These are phyloP conservation scores for Perizoma flavofasciatum DNA, from an alignment of 2,888 invertebrate genomes.

Conservation along the genomic window DNA sequence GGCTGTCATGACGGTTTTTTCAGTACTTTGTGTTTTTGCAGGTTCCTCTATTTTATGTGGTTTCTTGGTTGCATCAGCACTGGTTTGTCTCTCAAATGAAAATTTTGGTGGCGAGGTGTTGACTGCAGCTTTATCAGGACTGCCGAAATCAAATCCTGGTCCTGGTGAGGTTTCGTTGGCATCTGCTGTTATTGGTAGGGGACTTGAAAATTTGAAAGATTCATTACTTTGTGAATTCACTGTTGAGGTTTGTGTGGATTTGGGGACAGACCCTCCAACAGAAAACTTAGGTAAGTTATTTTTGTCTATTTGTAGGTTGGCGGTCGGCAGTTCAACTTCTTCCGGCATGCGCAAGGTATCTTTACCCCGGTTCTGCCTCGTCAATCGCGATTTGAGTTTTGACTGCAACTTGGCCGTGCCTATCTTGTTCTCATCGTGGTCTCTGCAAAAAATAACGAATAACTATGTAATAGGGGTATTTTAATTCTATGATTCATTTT, in stretches of 20 bases:
- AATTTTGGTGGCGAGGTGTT: constrained; percentile 23
- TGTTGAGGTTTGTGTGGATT: constrained; percentile 5
- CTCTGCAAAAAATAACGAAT: constrained; percentile 46
- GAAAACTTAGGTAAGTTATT: constrained; percentile 65
- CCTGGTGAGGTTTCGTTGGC: constrained; percentile 5
- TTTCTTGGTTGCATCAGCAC: constrained; percentile 23
- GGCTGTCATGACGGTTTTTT: constrained; percentile 9
- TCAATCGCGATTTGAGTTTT: constrained; percentile 60
- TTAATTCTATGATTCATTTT: too few species aligned
- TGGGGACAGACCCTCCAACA: constrained; percentile 39
- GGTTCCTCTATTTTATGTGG: constrained; percentile 17
- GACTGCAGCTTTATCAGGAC: constrained; percentile 55
- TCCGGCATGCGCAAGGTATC: constrained; percentile 38
- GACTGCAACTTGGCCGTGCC: constrained; percentile 28
- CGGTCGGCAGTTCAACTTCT: constrained; percentile 53
- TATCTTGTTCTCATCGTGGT: constrained; percentile 5
- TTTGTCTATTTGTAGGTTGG: constrained; percentile 58
- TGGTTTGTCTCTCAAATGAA: constrained; percentile 9
- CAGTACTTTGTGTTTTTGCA: constrained; percentile 2
- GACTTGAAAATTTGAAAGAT: constrained; percentile 59
- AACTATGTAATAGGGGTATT: too few species aligned
- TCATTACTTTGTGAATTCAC: constrained; percentile 41
- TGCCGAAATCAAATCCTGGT: constrained; percentile 56
- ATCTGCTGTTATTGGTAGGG: constrained; percentile 53
- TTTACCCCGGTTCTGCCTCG: constrained; percentile 49